Evolutionary conservation across 2,797 vertebrate species (phyloP), one percentile per base, ranked within the genome.

Genomic region (Acipenser oxyrinchus): DNA sequence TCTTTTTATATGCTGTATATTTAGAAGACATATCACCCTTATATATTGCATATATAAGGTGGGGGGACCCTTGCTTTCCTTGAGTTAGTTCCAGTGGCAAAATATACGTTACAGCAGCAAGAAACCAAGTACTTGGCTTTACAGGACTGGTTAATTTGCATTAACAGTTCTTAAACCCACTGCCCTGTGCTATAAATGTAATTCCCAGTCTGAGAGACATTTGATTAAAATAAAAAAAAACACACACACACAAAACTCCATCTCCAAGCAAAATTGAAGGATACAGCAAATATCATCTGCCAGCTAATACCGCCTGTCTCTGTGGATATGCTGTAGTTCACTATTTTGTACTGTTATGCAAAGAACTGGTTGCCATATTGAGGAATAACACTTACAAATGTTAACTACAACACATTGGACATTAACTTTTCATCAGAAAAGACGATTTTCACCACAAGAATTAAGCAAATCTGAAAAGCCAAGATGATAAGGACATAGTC

Each of bases 1-100:
- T 58, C 55, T 58, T 58, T 58, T 58, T 58, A 58, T 58, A 13
- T 58, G 13, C 55, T 12, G 13, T 58, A 58, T 58, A 58, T 58
- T 13, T 58, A 13, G 12, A 11, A 58, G 12, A 58, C 55, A 58
- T 11, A 12, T 58, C 55, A 11, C 6, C 13, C 55, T 58, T 6
- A 13, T 58, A 6, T 58, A 58, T n/a, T 58, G 8, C 55, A 11
- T 58, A 10, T 10, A 11, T 58, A 12, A 10, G 12, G 55, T 58
- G 9, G 11, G 12, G 13, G 13, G 13, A 58, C 13, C 55, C 55
- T 58, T n/a, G 12, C 55, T 58, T 13, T 10, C 55, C 12, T 10
- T 58, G 55, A 13, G 55, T 37, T 37, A 37, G 23, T 37, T 37
- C 23, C 55, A 11, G 11, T 11, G 55, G 4, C 11, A 57, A 57